A percentile compares a stretch with the other conserved stretches of the same genome.
These are phyloP conservation scores for Drosophila tanythrix DNA, from an alignment of 2,888 invertebrate genomes.

Conservation along the genomic window DNA sequence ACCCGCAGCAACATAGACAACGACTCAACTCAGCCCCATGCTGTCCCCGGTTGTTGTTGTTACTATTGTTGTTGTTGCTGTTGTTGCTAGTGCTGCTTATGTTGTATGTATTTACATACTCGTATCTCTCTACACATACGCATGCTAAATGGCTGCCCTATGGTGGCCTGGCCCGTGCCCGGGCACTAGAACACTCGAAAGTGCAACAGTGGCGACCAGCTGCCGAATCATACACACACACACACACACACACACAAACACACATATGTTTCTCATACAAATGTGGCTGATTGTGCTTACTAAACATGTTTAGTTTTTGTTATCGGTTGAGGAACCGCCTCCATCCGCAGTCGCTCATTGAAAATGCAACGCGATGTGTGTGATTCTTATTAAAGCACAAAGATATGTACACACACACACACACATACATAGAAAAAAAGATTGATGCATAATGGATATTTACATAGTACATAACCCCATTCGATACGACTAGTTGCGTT, in stretches of 20 bases:
- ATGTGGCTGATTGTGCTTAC: conserved; percentile 57
- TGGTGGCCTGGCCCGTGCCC: conserved; percentile 58
- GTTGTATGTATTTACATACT: conserved; percentile 9
- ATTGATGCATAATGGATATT: conserved; percentile 62
- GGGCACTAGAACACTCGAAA: conserved; percentile 38
- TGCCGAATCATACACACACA: conserved; percentile 23
- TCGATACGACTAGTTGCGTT: neutral
- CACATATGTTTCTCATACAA: conserved; percentile 6
- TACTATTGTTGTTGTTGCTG: conserved; percentile 32
- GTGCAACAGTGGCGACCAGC: conserved; percentile 47
- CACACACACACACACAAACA: conserved; percentile 1
- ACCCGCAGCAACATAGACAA: conserved; percentile 73
- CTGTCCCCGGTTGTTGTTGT: conserved; percentile 39
- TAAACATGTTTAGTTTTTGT: conserved; percentile 66
- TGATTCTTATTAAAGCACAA: conserved; percentile 64
- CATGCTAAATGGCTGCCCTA: conserved; percentile 63
- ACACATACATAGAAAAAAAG: conserved; percentile 20
- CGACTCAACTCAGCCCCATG: conserved; percentile 49
- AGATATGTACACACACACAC: conserved; percentile 35
- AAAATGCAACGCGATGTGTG: conserved; percentile 71
- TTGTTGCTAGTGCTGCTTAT: conserved; percentile 22
- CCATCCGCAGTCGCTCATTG: conserved; percentile 65
- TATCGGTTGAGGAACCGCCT: conserved; percentile 61
- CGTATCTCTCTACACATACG: conserved; percentile 12
- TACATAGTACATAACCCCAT: conserved; percentile 1